Evolutionary conservation across 2,113 vertebrate genomes (phyloP).

Genomic region (Aegithalos caudatus): DNA sequence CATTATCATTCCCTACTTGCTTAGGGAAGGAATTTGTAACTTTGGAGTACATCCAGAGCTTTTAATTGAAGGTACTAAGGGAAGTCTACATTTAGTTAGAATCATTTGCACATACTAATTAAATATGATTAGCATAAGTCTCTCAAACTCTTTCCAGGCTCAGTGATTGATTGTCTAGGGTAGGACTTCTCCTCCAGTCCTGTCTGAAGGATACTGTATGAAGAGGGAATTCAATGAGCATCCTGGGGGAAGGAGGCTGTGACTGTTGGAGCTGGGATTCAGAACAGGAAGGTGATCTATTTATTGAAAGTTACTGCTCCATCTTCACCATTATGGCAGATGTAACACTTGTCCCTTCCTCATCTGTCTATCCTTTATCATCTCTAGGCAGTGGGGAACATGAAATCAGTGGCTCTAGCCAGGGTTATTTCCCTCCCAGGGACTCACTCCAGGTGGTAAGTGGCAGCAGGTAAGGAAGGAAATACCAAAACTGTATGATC

Average conservation of each 20-base stretch:
- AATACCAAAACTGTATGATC: accelerated
- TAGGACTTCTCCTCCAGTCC: neutral
- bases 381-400: neutral
- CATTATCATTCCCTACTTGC: constrained; percentile 59
- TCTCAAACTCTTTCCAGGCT: constrained; percentile 4
- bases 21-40: constrained; percentile 36
- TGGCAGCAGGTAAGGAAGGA: neutral
- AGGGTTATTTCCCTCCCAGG: neutral
- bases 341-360: neutral
- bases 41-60: constrained; percentile 49
- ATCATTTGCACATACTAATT: constrained; percentile 36
- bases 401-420: neutral
- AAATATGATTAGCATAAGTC: constrained; percentile 48
- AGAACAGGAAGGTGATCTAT: neutral
- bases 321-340: neutral
- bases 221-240: neutral
- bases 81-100: constrained; percentile 28
- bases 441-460: neutral
- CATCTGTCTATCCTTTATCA: neutral
- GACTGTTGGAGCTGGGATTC: neutral
- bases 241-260: neutral
- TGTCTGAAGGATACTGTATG: neutral
- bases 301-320: neutral
- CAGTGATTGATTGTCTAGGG: neutral
- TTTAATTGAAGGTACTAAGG: constrained; percentile 53